Evolutionary conservation across 2,888 invertebrate genomes (phyloP).

Genomic region (Netelia melanura): DNA sequence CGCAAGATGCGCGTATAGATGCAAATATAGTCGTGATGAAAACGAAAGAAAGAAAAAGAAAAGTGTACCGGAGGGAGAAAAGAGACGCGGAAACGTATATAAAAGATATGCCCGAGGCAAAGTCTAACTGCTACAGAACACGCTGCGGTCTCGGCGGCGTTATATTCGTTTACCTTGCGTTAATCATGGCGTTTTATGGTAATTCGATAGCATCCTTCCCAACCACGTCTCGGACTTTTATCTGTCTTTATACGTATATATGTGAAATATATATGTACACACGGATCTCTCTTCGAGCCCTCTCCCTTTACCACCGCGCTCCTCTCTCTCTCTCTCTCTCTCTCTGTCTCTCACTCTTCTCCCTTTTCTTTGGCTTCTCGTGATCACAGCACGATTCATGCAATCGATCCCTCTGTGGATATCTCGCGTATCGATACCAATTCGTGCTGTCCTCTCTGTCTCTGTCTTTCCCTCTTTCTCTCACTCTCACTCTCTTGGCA

Average conservation of each 20-base stretch:
- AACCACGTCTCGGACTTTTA: slow-evolving; percentile 60
- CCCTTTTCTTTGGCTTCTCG: slow-evolving; percentile 39
- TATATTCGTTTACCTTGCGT: slow-evolving; percentile 84
- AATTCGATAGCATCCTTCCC: slow-evolving; percentile 79
- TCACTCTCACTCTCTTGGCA: slow-evolving; percentile 2
- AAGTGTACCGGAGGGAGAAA: slow-evolving; percentile 39
- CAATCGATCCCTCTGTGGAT: slow-evolving; percentile 83
- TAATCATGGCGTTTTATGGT: slow-evolving; percentile 85
- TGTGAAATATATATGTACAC: slow-evolving; percentile 18
- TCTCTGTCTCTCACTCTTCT: slow-evolving; percentile 21
- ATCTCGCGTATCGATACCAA: slow-evolving; percentile 70
- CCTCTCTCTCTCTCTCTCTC: slow-evolving; percentile 24
- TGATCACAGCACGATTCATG: slow-evolving; percentile 73
- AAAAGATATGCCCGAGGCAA: slow-evolving; percentile 71
- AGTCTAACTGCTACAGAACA: slow-evolving; percentile 81
- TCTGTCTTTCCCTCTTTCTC: slow-evolving; percentile 41
- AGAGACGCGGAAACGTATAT: slow-evolving; percentile 69
- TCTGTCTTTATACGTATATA: slow-evolving; percentile 46
- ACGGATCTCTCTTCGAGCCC: slow-evolving; percentile 9
- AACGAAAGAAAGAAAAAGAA: not conserved
- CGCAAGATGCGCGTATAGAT: slow-evolving; percentile 29
- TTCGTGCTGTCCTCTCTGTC: slow-evolving; percentile 58
- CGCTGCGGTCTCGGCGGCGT: slow-evolving; percentile 82
- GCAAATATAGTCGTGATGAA: not conserved
- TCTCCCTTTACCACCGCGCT: slow-evolving; percentile 68